A percentile compares a stretch with the other conserved stretches of the same genome.
Conservation (phyloP, 2,888 invertebrate genomes). For the Rhaphigaster nebulosa region DNA sequence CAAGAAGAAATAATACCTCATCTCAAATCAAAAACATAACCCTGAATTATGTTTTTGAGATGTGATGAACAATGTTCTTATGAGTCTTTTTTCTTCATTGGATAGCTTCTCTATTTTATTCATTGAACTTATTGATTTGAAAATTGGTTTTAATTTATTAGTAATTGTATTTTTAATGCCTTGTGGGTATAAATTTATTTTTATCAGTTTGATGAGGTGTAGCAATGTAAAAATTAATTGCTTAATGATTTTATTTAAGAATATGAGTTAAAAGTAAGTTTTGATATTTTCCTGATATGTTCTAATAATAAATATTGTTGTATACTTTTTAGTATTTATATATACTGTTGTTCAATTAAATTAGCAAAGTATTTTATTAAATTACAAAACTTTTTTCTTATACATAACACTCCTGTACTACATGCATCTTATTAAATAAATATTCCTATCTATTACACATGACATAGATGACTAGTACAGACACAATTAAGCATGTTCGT, state of each 20-base stretch:
- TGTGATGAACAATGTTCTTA: not conserved
- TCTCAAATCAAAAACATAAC: not conserved
- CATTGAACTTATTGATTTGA: not conserved
- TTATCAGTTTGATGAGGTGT: not conserved
- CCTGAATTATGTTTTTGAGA: not conserved
- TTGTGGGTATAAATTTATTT: too few species aligned
- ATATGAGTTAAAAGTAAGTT: slow-evolving; percentile 5
- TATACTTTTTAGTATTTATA: too few species aligned
- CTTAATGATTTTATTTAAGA: not conserved
- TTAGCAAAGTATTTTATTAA: not conserved
- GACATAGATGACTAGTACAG: not conserved
- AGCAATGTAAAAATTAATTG: not conserved
- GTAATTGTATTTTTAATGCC: not conserved
- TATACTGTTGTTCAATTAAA: too few species aligned
- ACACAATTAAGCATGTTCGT: too few species aligned
- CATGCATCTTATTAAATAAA: not conserved
- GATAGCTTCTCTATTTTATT: not conserved
- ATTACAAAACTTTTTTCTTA: not conserved
- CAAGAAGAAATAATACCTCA: not conserved
- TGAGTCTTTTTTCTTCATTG: not conserved
- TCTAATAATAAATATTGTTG: too few species aligned
- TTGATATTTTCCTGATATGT: too few species aligned
- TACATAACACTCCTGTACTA: too few species aligned
- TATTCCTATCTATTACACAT: not conserved
- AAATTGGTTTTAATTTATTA: not conserved